Base-by-base conservation (phyloP, 2,888 invertebrate species). In the Bombyx huttoni region DNA sequence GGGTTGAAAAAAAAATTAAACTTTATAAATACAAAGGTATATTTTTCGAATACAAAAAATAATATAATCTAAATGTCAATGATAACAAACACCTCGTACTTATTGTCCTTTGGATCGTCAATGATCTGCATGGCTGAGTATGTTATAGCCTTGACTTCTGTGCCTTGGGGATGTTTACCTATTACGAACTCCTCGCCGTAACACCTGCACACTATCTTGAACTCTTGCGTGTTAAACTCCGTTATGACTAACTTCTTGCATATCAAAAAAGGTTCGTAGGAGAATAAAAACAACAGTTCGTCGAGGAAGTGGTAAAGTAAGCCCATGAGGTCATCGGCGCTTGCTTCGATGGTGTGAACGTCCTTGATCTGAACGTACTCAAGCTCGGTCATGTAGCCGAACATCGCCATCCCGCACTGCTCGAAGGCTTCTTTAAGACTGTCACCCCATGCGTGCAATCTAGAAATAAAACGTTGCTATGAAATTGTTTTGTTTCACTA, bases 61-160 rank as follows among this genome's bases (percentile, higher is more conserved):
- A 49, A 14, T n/a, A 47, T 49, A 49, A 48, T 12, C 51, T 51
- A 98, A 82, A 99, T 98, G 89, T 99, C 99, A 78, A 99, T 95
- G 78, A 99, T 99, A 65, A 99, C 98, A 92, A 96, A 99, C 49
- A 98, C 90, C 90, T 99, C 97, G 82, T 91, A 92, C 67, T 91
- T 90, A 59, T 91, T 91, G 65, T 91, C 91, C 62, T 93, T 90
- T 48, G 92, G 91, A 62, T 91, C 89, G 67, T 94, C 92, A 61
- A 97, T 87, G 59, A 96, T 91, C 88, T 99, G 98, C 99, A 99
- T 99, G 52, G 98, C 97, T 8, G 99, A 98, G 83, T 99, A 99
- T 6, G 99, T 99, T 60, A 99, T 99, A 40, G 99, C 99, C 81
- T 99, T 99, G 3, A 99, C 97, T 88, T 99, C 99, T 2, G 97